A percentile compares a stretch with the other conserved stretches of the same genome.
phyloP scores from a whole-genome alignment of 2,888 invertebrate species.

The Ormyrus pomaceus region DNA sequence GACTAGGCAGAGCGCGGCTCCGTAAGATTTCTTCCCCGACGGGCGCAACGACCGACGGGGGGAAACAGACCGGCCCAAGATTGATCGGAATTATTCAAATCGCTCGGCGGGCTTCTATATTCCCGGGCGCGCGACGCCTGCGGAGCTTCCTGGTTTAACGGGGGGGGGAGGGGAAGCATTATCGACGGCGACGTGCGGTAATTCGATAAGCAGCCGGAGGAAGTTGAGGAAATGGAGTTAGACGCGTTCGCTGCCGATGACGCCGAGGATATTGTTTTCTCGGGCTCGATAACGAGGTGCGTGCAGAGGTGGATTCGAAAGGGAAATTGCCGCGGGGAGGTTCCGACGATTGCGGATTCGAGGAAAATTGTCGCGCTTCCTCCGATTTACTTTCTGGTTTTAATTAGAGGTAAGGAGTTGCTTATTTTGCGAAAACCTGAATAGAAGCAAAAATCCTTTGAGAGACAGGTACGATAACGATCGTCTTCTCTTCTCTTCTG shows the following conservation, averaged over 20 bases:
- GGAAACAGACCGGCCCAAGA: conserved; percentile 36
- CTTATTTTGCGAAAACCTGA: too few relatives aligned
- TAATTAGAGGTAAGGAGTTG: too few relatives aligned
- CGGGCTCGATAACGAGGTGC: background rate
- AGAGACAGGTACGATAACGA: too few relatives aligned
- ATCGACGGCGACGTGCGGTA: conserved; percentile 42
- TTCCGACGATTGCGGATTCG: too few relatives aligned
- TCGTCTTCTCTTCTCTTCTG: too few relatives aligned
- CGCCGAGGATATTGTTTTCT: too few relatives aligned
- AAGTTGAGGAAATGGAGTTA: conserved; percentile 42
- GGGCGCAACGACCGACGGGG: background rate
- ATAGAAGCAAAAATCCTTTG: too few relatives aligned
- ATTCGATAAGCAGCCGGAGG: conserved; percentile 49
- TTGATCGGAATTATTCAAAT: conserved; percentile 61
- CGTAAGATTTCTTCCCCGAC: background rate
- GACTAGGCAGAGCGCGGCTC: background rate
- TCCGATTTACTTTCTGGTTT: too few relatives aligned
- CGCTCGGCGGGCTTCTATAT: conserved; percentile 53
- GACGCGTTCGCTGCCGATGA: background rate
- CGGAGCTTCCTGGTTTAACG: conserved; percentile 22
- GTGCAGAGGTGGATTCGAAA: too few relatives aligned
- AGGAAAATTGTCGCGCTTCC: too few relatives aligned
- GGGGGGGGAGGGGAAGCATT: conserved; percentile 14
- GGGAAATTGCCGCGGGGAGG: too few relatives aligned
- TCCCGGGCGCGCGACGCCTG: conserved; percentile 35